Conservation (phyloP, 2,888 invertebrate species). For the Melieria picta region DNA sequence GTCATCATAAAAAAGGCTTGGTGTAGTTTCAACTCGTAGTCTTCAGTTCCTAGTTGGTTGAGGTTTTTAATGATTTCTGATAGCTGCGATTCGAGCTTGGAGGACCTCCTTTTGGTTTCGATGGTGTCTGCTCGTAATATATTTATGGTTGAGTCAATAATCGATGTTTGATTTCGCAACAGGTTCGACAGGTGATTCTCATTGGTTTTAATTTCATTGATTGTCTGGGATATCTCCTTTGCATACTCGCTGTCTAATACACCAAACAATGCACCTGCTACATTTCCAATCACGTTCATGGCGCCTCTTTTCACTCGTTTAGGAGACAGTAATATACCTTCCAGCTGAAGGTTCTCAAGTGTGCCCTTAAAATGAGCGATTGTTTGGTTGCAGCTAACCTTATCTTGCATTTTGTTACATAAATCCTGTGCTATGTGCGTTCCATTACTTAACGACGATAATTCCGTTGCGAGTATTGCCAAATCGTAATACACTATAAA, state of each 20-base stretch:
- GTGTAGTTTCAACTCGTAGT: no score
- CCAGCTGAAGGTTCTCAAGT: slow-evolving; percentile 4
- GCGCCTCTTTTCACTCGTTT: background rate
- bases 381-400: slow-evolving; percentile 2
- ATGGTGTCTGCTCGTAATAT: no score
- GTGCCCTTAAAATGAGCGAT: background rate
- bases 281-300: slow-evolving; percentile 25
- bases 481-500: slow-evolving; percentile 35
- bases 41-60: no score
- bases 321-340: slow-evolving; percentile 8
- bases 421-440: background rate
- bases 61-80: no score
- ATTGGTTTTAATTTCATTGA: slow-evolving; percentile 32
- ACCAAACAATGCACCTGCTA: slow-evolving; percentile 36
- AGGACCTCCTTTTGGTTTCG: no score
- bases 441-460: slow-evolving; percentile 16
- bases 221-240: slow-evolving; percentile 36
- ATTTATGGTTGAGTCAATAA: slow-evolving; percentile 34
- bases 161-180: slow-evolving; percentile 37
- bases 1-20: no score
- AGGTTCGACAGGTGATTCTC: slow-evolving; percentile 27
- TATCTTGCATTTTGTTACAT: background rate
- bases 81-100: no score
- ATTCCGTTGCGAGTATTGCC: slow-evolving; percentile 19
- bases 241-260: slow-evolving; percentile 38